These are phyloP conservation scores for Musca vetustissima DNA, from an alignment of 1,140 invertebrate genomes.

Conservation along the genomic window DNA sequence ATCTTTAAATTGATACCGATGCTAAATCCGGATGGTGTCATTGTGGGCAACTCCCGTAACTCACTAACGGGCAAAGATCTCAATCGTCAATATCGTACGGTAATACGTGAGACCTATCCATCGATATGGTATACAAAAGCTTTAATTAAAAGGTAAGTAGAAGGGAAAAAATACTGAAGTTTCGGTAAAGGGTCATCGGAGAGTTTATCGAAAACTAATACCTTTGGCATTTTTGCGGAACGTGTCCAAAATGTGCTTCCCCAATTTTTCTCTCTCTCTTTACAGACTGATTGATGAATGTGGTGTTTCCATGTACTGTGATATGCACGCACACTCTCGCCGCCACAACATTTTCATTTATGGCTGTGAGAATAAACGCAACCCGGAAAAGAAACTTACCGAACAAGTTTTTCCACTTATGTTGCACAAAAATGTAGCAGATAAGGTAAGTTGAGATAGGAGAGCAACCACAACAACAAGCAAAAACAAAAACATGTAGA, in stretches of 20 bases:
- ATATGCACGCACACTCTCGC: slow-evolving; percentile 93
- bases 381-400: slow-evolving; percentile 73
- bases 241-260: neutral
- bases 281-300: slow-evolving; percentile 83
- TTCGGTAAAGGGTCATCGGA: too few relatives aligned
- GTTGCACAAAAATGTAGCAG: slow-evolving; percentile 88
- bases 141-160: slow-evolving; percentile 75
- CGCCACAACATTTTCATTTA: slow-evolving; percentile 95
- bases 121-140: slow-evolving; percentile 92
- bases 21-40: slow-evolving; percentile 91
- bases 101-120: slow-evolving; percentile 86
- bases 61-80: slow-evolving; percentile 85
- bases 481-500: too few relatives aligned
- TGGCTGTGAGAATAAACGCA: slow-evolving; percentile 87
- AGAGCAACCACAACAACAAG: neutral
- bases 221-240: too few relatives aligned
- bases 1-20: slow-evolving; percentile 96
- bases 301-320: slow-evolving; percentile 90
- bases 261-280: neutral
- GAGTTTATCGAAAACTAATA: too few relatives aligned
- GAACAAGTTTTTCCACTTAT: slow-evolving; percentile 92
- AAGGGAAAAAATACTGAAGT: too few relatives aligned
- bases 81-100: slow-evolving; percentile 86
- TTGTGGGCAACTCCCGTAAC: slow-evolving; percentile 90
- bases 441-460: slow-evolving; percentile 68